Evolutionary conservation across 37 sponge, comb jelly and placozoan species (phyloP), one percentile per base, ranked within the genome.

Genomic region (Ephydatia muelleri): DNA sequence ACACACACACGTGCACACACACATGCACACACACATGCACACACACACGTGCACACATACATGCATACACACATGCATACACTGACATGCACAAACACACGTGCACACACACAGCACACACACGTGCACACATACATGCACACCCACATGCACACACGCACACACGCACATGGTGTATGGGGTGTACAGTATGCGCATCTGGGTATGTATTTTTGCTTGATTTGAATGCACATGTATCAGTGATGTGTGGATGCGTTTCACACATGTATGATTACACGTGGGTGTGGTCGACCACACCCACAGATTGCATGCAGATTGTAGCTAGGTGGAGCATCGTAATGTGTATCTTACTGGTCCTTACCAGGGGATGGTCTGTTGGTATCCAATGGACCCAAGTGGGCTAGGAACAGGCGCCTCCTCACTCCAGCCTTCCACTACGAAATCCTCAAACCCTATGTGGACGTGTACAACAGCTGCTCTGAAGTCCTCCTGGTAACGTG

Each of bases 401-500:
- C 22, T 23, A 68, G 93, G 32, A 92, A 83, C 67, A 49, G 93
- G 5, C 83, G 86, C 8, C 72, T 92, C n/a, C 77, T 91, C 21
- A 91, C 92, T 23, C 92, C 92, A 29, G 89, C 85, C 29, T 91
- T 91, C 75, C 93, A 92, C 69, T 88, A 80, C 70, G 89, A 75
- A 2, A 81, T 92, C 33, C 82, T 92, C 32, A 88, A 88, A 37
- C 83, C 85, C 0, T 92, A 92, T 48, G 69, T 92, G 5, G 16
- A 31, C 0, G 82, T 92, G 19, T 89, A 84, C 75, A 89, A 89
- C 70, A 47, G 69, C 29, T 78, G 79, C 31, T 25, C 77, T 32
- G 83, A 79, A 57, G 31, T 74, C 19, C 49, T 84, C 16, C n/a
- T 89, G 70, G 81, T 30, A 5, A 78, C 27, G 57, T 77, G 66